A percentile compares a stretch with the other conserved stretches of the same genome.
Evolutionary conservation across 2,888 invertebrate genomes (phyloP).

Genomic region (Saturnia japonica): DNA sequence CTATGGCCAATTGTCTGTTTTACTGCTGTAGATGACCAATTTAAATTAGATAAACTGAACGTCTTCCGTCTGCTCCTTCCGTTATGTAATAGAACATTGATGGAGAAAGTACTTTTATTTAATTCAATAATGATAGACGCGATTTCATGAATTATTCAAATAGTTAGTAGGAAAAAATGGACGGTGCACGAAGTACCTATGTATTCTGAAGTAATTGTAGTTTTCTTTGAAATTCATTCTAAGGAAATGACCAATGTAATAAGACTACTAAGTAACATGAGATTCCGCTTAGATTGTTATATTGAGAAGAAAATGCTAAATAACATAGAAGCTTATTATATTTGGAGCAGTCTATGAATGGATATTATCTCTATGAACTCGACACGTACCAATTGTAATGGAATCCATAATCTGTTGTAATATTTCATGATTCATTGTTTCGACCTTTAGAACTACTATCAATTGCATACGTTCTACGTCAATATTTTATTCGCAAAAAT

Average conservation of each 20-base stretch:
- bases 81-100: background rate
- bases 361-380: background rate
- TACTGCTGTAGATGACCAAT: background rate
- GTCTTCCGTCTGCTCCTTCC: background rate
- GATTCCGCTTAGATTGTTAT: background rate
- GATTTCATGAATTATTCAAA: background rate
- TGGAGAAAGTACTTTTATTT: background rate
- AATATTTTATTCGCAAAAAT: background rate
- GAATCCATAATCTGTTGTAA: background rate
- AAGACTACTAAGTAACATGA: background rate
- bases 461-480: background rate
- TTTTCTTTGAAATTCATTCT: background rate
- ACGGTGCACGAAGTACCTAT: background rate
- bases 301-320: background rate
- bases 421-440: constrained; percentile 1
- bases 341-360: background rate
- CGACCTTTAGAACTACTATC: constrained; percentile 5
- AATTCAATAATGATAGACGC: background rate
- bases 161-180: background rate
- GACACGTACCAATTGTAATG: background rate
- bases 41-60: background rate
- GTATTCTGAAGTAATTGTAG: background rate
- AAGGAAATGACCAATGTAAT: no score
- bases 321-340: background rate
- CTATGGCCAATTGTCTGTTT: no score